A percentile compares a stretch with the other conserved stretches of the same genome.
These are phyloP conservation scores for Plagodis dolabraria DNA, from an alignment of 2,888 invertebrate genomes.

Conservation along the genomic window DNA sequence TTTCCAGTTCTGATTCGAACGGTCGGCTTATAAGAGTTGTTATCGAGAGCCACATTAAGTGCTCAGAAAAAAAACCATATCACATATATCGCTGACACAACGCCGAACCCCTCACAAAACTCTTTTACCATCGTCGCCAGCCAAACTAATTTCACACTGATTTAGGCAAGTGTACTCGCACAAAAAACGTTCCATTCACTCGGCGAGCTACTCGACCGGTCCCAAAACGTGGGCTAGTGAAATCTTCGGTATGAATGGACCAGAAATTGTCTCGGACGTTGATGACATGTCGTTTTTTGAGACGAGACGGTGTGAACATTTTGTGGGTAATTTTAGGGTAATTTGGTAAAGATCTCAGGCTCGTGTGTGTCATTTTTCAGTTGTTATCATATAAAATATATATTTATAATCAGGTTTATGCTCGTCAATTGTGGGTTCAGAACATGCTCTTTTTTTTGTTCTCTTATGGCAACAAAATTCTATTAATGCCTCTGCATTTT, in stretches of 20 bases:
- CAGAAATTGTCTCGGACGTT: constrained; percentile 33
- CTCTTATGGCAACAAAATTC: too few species aligned
- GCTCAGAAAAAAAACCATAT: too few species aligned
- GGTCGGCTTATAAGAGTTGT: too few species aligned
- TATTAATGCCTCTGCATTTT: too few species aligned
- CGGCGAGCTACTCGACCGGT: constrained; percentile 47
- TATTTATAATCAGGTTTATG: background rate
- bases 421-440: too few species aligned
- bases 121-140: constrained; percentile 48
- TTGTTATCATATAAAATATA: background rate
- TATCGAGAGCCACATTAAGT: too few species aligned
- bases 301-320: constrained; percentile 37
- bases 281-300: constrained; percentile 34
- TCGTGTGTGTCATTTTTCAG: background rate
- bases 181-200: constrained; percentile 79
- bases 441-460: too few species aligned
- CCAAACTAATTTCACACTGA: constrained; percentile 81
- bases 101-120: constrained; percentile 49
- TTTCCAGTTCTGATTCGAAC: too few species aligned
- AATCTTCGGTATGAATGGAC: constrained; percentile 54
- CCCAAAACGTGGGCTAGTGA: constrained; percentile 46
- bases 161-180: constrained; percentile 78
- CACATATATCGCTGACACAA: constrained; percentile 40
- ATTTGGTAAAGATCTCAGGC: constrained; percentile 1
- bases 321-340: constrained; percentile 16